phyloP scores from a whole-genome alignment of 2,888 invertebrate genomes.

The Hypena proboscidalis region DNA sequence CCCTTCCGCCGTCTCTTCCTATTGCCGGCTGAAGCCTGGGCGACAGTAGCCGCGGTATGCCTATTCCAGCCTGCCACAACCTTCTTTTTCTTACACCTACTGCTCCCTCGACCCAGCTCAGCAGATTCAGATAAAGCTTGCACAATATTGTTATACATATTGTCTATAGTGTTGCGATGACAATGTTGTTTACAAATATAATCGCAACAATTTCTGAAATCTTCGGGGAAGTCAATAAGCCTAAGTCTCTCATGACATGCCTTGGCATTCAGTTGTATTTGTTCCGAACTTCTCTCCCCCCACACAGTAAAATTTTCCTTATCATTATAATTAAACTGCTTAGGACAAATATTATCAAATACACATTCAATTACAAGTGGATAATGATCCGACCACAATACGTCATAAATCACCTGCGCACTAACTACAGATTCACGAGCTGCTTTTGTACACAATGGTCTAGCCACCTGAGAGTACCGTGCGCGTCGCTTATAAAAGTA shows the following conservation, averaged over 20 bases:
- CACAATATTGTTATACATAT: background rate
- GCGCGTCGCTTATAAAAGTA: slow-evolving; percentile 2
- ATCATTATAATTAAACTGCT: background rate
- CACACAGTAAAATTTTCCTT: background rate
- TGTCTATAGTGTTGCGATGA: background rate
- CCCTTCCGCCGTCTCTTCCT: too few relatives aligned
- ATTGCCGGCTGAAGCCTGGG: too few relatives aligned
- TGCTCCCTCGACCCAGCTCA: too few relatives aligned
- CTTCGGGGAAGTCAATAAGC: slow-evolving; percentile 1
- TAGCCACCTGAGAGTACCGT: slow-evolving; percentile 1
- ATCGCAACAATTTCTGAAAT: slow-evolving; percentile 1
- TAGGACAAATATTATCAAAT: background rate
- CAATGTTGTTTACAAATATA: background rate
- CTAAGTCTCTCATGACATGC: slow-evolving; percentile 1
- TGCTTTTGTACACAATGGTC: slow-evolving; percentile 6
- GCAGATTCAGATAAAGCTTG: background rate
- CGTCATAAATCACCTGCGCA: slow-evolving; percentile 2
- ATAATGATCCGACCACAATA: background rate
- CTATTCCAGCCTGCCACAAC: too few relatives aligned
- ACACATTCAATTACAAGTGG: background rate
- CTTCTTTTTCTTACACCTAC: too few relatives aligned
- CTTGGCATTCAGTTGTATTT: background rate
- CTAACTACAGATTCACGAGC: background rate
- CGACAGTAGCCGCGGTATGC: too few relatives aligned
- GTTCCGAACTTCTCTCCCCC: slow-evolving; percentile 1